Evolutionary conservation across 1,140 invertebrate genomes (phyloP).

Genomic region (Diorhabda carinulata): DNA sequence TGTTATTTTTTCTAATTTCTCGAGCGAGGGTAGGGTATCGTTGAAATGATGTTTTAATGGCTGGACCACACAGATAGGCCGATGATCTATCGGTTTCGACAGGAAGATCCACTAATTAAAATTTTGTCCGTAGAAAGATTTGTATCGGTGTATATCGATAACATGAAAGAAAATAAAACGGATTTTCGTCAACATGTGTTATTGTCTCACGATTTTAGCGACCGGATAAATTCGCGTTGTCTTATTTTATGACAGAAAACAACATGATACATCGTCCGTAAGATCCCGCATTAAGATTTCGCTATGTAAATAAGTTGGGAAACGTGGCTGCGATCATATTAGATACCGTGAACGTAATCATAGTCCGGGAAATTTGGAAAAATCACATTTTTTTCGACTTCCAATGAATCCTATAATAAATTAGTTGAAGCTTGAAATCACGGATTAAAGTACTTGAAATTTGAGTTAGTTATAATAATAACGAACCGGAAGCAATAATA

Average conservation of each 20-base stretch:
- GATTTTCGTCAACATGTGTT: not conserved
- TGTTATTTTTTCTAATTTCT: too few species aligned
- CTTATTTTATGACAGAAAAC: conserved; percentile 7
- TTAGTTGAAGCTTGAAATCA: too few species aligned
- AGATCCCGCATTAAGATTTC: not conserved
- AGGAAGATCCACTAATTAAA: not conserved
- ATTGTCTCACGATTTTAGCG: conserved; percentile 2
- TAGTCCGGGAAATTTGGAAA: too few species aligned
- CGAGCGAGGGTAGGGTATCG: too few species aligned
- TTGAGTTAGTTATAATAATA: too few species aligned
- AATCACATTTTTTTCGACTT: too few species aligned
- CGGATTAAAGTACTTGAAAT: too few species aligned
- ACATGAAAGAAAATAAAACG: not conserved
- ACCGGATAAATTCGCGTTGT: not conserved
- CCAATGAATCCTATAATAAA: too few species aligned
- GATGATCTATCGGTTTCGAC: too few species aligned
- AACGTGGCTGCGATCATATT: conserved; percentile 1
- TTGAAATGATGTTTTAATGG: too few species aligned
- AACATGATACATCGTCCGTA: not conserved
- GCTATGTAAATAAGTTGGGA: conserved; percentile 10
- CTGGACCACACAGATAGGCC: too few species aligned
- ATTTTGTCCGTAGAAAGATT: not conserved
- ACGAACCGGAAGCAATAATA: too few species aligned
- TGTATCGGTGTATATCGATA: not conserved
- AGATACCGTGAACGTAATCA: not conserved